Base-by-base conservation (phyloP, 2,113 vertebrate genomes). In the Electrona antarctica region DNA sequence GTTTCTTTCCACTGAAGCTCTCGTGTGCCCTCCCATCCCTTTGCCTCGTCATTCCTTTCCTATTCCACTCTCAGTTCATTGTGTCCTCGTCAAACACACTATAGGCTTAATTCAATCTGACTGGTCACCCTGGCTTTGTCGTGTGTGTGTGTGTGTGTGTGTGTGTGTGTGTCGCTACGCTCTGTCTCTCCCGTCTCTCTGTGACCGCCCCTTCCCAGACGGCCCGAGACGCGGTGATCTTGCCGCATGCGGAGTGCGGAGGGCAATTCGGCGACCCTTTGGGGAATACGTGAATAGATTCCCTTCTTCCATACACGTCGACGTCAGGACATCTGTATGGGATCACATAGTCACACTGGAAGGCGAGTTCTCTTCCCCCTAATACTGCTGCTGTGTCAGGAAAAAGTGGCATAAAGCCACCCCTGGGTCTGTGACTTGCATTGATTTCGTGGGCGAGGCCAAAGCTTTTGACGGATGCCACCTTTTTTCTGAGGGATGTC, bases 381-480 rank as follows among this genome's bases (percentile, higher is more conserved):
- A 13, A 13, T 12, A 64, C 33, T 12, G 67, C 33, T 12, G 64
- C 60, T 52, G 45, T 81, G 69, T 69, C 64, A 64, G 58, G 61
- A 48, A 73, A 21, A 73, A 71, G 50, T 6, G 60, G 13, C 48
- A 72, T 47, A 67, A 61, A 4, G 2, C 60, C 48, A 69, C 76
- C 74, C 14, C 54, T 64, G 71, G 72, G 71, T 69, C 68, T 13
- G 6, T 55, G 12, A 58, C 54, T 67, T 49, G 12, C 46, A 72
- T 62, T 71, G 59, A 62, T 70, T 69, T 87, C 78, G 48, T 14
- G 13, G 60, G 13, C 15, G 9, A 3, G 13, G 4, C 8, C 15
- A 72, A 78, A 12, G 51, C 61, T 79, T 84, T 59, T 76, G 84
- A 88, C 85, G 86, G 78, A 80, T 86, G 81, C 81, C 83, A 85